A percentile compares a stretch with the other conserved stretches of the same genome.
Evolutionary conservation across 2,797 vertebrate species (phyloP).

Genomic region (Sebastes cheni): DNA sequence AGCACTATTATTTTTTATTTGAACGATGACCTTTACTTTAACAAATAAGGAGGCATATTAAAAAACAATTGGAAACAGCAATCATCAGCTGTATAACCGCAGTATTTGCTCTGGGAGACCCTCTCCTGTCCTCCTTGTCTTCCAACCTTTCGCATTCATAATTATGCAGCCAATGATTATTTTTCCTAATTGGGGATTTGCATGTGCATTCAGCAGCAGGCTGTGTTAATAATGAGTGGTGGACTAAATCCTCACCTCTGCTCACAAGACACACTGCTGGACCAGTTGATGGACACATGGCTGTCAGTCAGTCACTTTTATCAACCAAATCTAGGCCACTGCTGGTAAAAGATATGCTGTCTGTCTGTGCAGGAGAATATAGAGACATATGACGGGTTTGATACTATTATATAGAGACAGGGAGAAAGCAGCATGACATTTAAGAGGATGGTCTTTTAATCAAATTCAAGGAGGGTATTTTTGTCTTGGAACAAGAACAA

Average conservation of each 20-base stretch:
- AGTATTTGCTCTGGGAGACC: constrained; percentile 13
- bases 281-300: constrained; percentile 3
- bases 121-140: not conserved
- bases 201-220: constrained; percentile 6
- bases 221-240: constrained; percentile 20
- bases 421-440: constrained; percentile 45
- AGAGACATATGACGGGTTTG: constrained; percentile 16
- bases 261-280: not conserved
- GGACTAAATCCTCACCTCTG: constrained; percentile 9
- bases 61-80: not conserved
- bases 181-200: constrained; percentile 51
- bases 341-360: not conserved
- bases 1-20: not conserved
- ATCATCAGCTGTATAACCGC: not conserved
- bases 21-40: not conserved
- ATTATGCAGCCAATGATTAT: constrained; percentile 40
- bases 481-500: constrained; percentile 9
- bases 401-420: constrained; percentile 38
- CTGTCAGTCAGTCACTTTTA: constrained; percentile 27
- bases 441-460: constrained; percentile 41
- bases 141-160: not conserved
- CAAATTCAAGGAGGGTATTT: constrained; percentile 26
- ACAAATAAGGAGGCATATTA: not conserved
- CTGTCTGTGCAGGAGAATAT: not conserved
- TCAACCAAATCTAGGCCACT: constrained; percentile 31